Evolutionary conservation across 2,888 invertebrate species (phyloP).

Genomic region (Clitarchus hookeri): DNA sequence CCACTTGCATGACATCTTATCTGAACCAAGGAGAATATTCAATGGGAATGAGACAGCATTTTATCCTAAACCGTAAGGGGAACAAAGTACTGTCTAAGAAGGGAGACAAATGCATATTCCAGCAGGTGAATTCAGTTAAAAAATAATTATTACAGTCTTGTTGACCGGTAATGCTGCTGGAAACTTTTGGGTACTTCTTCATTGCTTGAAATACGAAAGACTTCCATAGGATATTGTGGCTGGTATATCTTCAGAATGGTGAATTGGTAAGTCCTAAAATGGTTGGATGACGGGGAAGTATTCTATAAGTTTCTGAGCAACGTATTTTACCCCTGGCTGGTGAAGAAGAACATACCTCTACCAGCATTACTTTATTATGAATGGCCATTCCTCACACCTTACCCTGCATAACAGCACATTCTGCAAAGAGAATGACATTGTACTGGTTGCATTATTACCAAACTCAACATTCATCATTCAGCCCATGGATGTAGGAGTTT

Average conservation of each 20-base stretch:
- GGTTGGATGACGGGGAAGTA: slow-evolving; percentile 43
- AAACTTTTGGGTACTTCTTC: slow-evolving; percentile 41
- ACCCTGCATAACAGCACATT: no score
- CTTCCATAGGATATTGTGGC: not conserved
- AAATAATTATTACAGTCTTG: slow-evolving; percentile 25
- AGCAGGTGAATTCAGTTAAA: slow-evolving; percentile 17
- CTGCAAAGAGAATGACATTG: no score
- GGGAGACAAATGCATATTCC: slow-evolving; percentile 41
- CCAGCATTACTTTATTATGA: slow-evolving; percentile 44
- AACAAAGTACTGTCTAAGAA: slow-evolving; percentile 49
- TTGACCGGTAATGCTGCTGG: no score
- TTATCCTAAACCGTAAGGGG: no score
- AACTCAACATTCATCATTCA: slow-evolving; percentile 53
- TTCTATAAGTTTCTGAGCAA: slow-evolving; percentile 44
- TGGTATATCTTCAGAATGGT: slow-evolving; percentile 40
- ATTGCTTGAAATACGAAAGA: slow-evolving; percentile 10
- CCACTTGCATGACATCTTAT: no score
- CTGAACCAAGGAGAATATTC: no score
- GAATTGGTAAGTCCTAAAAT: slow-evolving; percentile 40
- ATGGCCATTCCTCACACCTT: slow-evolving; percentile 45
- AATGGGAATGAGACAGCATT: no score
- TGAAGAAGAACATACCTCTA: slow-evolving; percentile 44
- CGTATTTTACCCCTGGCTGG: slow-evolving; percentile 42
- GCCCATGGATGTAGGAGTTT: slow-evolving; percentile 52
- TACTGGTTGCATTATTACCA: slow-evolving; percentile 51